Percentiles rank a stretch among this genome's conserved stretches.
Conservation (phyloP, 2,113 vertebrate genomes). For the Nibea coibor region DNA sequence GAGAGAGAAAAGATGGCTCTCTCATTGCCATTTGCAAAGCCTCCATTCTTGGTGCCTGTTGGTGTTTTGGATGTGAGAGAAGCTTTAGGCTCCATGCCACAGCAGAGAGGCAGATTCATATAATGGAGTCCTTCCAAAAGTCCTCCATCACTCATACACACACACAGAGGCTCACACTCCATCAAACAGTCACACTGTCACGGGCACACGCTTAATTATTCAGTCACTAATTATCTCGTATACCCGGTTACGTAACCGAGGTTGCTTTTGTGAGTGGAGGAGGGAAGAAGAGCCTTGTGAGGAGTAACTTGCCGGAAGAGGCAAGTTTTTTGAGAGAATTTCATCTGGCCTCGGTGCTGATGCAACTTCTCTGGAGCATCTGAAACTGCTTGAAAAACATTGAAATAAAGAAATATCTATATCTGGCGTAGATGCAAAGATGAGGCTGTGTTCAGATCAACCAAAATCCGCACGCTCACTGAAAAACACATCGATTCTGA, state of each 20-base stretch:
- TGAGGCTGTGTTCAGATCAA: neutral
- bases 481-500: constrained; percentile 8
- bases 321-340: constrained; percentile 55
- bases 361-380: constrained; percentile 73
- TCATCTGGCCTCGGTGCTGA: constrained; percentile 67
- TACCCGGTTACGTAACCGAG: constrained; percentile 71
- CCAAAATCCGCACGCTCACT: neutral
- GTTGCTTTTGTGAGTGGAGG: constrained; percentile 64
- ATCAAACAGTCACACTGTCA: constrained; percentile 68
- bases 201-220: constrained; percentile 75
- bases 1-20: constrained; percentile 43
- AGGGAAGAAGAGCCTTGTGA: constrained; percentile 48
- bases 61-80: constrained; percentile 61
- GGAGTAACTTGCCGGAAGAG: constrained; percentile 60
- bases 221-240: constrained; percentile 72
- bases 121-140: constrained; percentile 73
- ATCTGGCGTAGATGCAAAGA: constrained; percentile 33
- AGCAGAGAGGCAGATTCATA: constrained; percentile 66
- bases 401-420: constrained; percentile 30
- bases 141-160: constrained; percentile 48
- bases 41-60: constrained; percentile 50
- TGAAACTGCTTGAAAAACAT: constrained; percentile 65
- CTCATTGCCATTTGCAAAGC: constrained; percentile 34
- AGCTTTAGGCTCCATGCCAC: constrained; percentile 63
- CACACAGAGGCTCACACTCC: constrained; percentile 36